phyloP scores from a whole-genome alignment of 2,888 invertebrate genomes.

The Drosophila subquinaria region DNA sequence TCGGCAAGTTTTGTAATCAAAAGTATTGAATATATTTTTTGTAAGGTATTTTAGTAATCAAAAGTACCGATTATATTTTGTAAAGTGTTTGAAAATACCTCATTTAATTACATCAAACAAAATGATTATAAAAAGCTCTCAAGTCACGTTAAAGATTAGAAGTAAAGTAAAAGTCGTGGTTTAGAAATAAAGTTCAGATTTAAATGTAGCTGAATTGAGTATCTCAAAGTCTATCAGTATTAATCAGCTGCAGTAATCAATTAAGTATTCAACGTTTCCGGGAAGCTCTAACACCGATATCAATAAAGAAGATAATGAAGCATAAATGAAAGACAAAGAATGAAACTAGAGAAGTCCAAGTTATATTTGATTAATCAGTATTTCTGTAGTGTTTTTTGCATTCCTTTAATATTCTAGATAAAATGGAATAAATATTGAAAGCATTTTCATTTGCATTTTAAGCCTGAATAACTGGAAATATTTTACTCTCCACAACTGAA shows the following conservation, averaged over 20 bases:
- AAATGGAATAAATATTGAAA: slow-evolving; percentile 2
- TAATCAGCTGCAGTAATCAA: not conserved
- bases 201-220: not conserved
- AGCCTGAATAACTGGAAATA: slow-evolving; percentile 9
- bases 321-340: slow-evolving; percentile 25
- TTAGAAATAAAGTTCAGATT: not conserved
- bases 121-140: not conserved
- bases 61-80: slow-evolving; percentile 10
- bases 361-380: slow-evolving; percentile 17
- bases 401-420: slow-evolving; percentile 6
- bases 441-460: not conserved
- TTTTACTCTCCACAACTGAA: slow-evolving; percentile 20
- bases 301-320: not conserved
- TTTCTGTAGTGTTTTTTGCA: slow-evolving; percentile 5
- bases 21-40: slow-evolving; percentile 11
- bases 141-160: not conserved
- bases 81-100: not conserved
- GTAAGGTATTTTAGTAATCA: slow-evolving; percentile 19
- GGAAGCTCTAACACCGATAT: slow-evolving; percentile 21
- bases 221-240: not conserved
- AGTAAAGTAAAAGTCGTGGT: not conserved
- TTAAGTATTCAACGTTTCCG: slow-evolving; percentile 11
- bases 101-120: not conserved
- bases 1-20: slow-evolving; percentile 14
- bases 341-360: slow-evolving; percentile 2